Percentiles rank a stretch among this genome's conserved stretches.
Evolutionary conservation across 2,888 invertebrate species (phyloP).

Genomic region (Holacanthella duospinosa): DNA sequence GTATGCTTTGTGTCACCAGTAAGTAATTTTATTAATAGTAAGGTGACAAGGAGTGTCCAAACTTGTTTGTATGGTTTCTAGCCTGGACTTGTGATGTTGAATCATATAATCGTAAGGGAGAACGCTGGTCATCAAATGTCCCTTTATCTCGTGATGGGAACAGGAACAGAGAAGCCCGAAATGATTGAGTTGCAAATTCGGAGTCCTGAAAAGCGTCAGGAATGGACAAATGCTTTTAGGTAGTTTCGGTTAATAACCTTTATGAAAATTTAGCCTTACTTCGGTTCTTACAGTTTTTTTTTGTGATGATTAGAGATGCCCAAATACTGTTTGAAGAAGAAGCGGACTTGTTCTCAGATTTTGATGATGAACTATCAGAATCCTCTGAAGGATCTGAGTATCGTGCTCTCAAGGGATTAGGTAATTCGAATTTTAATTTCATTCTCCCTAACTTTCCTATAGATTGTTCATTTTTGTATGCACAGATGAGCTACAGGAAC

Average conservation of each 20-base stretch:
- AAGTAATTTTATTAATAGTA: slow-evolving; percentile 7
- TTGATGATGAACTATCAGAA: slow-evolving; percentile 25
- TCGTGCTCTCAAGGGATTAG: slow-evolving; percentile 27
- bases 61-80: slow-evolving; percentile 42
- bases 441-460: neutral
- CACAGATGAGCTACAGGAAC: slow-evolving; percentile 36
- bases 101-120: slow-evolving; percentile 81
- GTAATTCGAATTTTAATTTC: too few relatives aligned
- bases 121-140: slow-evolving; percentile 78
- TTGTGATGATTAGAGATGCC: slow-evolving; percentile 23
- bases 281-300: too few relatives aligned
- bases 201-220: slow-evolving; percentile 77
- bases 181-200: slow-evolving; percentile 86
- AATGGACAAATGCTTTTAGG: slow-evolving; percentile 81
- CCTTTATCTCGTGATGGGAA: slow-evolving; percentile 76
- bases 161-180: slow-evolving; percentile 81
- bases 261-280: neutral
- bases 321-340: slow-evolving; percentile 31
- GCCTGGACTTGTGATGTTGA: slow-evolving; percentile 85
- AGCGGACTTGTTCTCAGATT: slow-evolving; percentile 32
- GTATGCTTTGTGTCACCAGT: slow-evolving; percentile 35
- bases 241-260: slow-evolving; percentile 37
- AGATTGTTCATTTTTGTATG: too few relatives aligned
- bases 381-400: slow-evolving; percentile 28
- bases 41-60: neutral